A percentile compares a stretch with the other conserved stretches of the same genome.
Evolutionary conservation across 1,140 invertebrate species (phyloP).

Genomic region (Drosophila triauraria): DNA sequence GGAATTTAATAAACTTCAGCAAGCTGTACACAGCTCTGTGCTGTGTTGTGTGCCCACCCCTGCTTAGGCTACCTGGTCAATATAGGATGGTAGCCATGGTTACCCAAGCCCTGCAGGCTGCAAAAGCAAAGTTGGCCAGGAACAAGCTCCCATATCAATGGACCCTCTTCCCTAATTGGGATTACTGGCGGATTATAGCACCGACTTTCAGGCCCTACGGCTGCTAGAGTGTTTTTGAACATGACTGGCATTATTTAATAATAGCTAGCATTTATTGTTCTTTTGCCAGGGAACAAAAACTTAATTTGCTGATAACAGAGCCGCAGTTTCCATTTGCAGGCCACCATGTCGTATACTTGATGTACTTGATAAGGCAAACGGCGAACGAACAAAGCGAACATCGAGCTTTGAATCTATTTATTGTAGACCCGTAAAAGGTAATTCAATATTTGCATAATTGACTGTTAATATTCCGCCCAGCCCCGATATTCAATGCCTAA

Average conservation of each 20-base stretch:
- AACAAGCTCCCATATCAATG: too few relatives aligned
- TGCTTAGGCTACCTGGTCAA: neutral
- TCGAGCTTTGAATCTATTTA: neutral
- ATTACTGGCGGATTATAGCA: neutral
- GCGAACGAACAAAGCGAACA: neutral
- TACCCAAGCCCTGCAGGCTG: neutral
- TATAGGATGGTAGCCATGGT: constrained; percentile 1
- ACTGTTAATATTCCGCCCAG: constrained; percentile 16
- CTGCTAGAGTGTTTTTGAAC: neutral
- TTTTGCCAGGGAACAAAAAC: neutral
- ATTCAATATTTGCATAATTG: constrained; percentile 43
- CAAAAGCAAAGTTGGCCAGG: neutral
- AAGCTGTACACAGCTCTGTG: neutral
- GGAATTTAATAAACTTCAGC: constrained; percentile 34
- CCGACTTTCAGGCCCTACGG: neutral
- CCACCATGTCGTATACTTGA: constrained; percentile 36
- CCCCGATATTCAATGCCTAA: constrained; percentile 40
- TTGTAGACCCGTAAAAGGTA: constrained; percentile 18
- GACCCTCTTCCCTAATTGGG: constrained; percentile 1
- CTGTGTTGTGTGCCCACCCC: neutral
- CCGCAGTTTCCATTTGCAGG: neutral
- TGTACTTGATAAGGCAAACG: constrained; percentile 22
- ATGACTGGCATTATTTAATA: constrained; percentile 10
- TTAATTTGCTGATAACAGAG: constrained; percentile 28
- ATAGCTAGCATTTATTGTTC: constrained; percentile 8